Evolutionary conservation across 2,888 invertebrate genomes (phyloP), one percentile per base, ranked within the genome.

Genomic region (Watsonalla binaria): DNA sequence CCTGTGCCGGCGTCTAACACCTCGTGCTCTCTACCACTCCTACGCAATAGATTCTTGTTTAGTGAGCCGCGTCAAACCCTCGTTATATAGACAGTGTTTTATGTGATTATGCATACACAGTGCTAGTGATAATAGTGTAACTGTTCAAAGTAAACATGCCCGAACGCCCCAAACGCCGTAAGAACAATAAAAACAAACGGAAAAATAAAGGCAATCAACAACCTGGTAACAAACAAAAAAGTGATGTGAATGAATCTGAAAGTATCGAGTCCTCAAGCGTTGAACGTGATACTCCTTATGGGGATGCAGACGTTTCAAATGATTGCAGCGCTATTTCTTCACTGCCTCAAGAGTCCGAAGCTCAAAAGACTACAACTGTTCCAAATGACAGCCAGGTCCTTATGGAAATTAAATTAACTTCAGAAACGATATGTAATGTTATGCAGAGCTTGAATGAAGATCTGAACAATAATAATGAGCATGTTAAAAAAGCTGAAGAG

Each of bases 151-250:
- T 57, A 71, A 88, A 77, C 62, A 90, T 90, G 90, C 90, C 90
- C 61, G 90, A 90, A 60, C 83, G 74, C 60, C 75, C 83, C 6
- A 88, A 87, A 66, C 82, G 85, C 56, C 87, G 89, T 64, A 90
- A 85, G 74, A 87, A 87, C 58, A 86, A 86, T 74, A 90, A 86
- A 80, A 89, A 87, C 63, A 89, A 87, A 74, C 81, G 87, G 7
- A 90, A 86, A 72, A 89, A 85, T 68, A 88, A 86, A 74, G 82
- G 74, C 60, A 80, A 78, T 63, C 76, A 68, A 54, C 60, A 70
- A 8, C 80, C 82, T 53, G 57, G 52, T 24, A 78, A 65, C 65
- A 78, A 76, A 71, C 74, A 58, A 66, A 71, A 60, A 58, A 66
- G 65, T 74, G 76, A 75, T 55, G 68, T 62, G 51, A 78, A 67